Percentiles rank a stretch among this genome's conserved stretches.
These are phyloP conservation scores for Panulirus ornatus DNA, from an alignment of 1,140 invertebrate genomes.

Conservation along the genomic window DNA sequence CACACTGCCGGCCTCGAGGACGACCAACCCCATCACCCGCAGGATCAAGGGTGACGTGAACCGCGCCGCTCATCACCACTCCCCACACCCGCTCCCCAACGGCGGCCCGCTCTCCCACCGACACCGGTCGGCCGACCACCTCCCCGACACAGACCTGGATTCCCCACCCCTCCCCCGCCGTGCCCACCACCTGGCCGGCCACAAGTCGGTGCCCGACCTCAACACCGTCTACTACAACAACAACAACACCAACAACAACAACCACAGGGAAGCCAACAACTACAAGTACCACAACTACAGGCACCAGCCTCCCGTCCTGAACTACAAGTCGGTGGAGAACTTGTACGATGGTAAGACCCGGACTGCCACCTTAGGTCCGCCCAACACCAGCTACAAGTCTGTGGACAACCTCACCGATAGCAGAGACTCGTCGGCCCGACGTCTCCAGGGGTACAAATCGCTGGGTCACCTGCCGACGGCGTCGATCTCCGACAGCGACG, in stretches of 20 bases:
- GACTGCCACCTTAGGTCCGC: background rate
- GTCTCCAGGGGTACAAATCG: conserved; percentile 50
- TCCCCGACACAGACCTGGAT: conserved; percentile 54
- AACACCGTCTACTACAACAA: background rate
- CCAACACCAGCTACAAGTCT: background rate
- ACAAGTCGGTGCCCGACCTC: conserved; percentile 70
- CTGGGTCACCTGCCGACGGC: conserved; percentile 35
- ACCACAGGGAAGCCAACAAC: background rate
- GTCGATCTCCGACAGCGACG: conserved; percentile 33
- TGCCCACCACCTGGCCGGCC: background rate
- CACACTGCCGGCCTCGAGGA: conserved; percentile 78
- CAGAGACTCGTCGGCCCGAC: background rate
- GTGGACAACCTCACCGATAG: conserved; percentile 26
- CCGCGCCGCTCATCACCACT: background rate
- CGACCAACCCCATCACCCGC: conserved; percentile 63
- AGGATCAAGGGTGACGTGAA: conserved; percentile 67
- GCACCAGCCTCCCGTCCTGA: background rate
- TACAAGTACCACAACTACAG: conserved; percentile 12
- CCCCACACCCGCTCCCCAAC: background rate
- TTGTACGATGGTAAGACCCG: background rate
- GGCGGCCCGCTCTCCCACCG: conserved; percentile 15
- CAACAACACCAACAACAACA: background rate
- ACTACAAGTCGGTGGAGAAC: conserved; percentile 53
- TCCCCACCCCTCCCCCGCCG: background rate
- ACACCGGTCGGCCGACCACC: conserved; percentile 37